Base-by-base conservation (phyloP, 2,113 vertebrate species). In the Fregata magnificens region DNA sequence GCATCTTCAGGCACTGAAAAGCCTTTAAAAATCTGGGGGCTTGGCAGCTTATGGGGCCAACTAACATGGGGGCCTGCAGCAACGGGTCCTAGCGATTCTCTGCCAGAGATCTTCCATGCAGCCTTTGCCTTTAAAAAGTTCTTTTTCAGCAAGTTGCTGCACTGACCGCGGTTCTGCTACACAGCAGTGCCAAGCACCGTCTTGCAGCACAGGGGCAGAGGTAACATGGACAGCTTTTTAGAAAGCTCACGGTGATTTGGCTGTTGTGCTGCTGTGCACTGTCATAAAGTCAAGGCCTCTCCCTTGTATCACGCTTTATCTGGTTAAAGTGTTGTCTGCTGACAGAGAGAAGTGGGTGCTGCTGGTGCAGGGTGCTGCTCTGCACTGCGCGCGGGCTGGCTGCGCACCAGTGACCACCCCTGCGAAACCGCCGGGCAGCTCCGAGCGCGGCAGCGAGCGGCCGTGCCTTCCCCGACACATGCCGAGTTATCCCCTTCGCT, bases 81-180 rank as follows among this genome's bases (percentile, higher is more conserved):
- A 9, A 7, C 6, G 24, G 21, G 45, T 11, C 56, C 32, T 16
- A 11, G 55, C 1, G 34, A 28, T 7, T 26, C 20, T 53, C 32
- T 49, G 38, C 26, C 28, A 26, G 55, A 22, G 17, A 21, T 13
- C 21, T 36, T 21, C 36, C n/a, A 6, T 3, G 31, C 44, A 44
- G 53, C 22, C 44, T 29, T 65, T 34, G n/a, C 17, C 44, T 42
- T 52, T 18, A 22, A 19, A 19, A 67, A 18, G 42, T 10, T n/a
- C 29, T n/a, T 77, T n/a, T 16, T 26, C 44, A 3, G 24, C 9
- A n/a, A 7, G 14, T 14, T 32, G 20, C 53, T 77, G 62, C 31
- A 2, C 24, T 42, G 61, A 2, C 6, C 1, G 1, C 3, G 6
- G 61, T 8, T 31, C 32, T 21, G 47, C 7, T 16, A 1, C 10